phyloP scores from a whole-genome alignment of 2,888 invertebrate species.

The Melinopterus prodromus region DNA sequence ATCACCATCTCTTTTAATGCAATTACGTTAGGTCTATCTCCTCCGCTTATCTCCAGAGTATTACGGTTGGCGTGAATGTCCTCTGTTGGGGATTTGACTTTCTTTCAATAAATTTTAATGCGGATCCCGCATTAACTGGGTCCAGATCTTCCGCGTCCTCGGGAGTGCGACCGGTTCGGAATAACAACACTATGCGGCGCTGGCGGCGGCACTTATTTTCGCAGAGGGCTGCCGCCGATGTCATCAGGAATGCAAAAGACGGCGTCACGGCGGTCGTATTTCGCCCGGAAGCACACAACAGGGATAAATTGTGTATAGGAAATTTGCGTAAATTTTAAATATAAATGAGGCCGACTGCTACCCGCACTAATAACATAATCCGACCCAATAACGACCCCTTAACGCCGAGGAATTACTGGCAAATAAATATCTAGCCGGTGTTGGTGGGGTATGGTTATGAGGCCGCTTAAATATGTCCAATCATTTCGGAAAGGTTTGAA shows the following conservation, averaged over 20 bases:
- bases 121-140: not conserved
- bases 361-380: conserved; percentile 55
- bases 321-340: conserved; percentile 53
- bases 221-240: not conserved
- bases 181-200: not conserved
- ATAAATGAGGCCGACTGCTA: conserved; percentile 53
- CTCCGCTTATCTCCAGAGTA: not conserved
- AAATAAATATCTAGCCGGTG: conserved; percentile 17
- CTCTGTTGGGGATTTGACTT: not conserved
- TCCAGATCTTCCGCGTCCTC: not conserved
- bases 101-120: conserved; percentile 4
- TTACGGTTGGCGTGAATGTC: not conserved
- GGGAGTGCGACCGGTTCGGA: not conserved
- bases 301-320: conserved; percentile 37
- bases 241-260: conserved; percentile 36
- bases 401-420: conserved; percentile 56
- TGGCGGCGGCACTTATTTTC: not conserved
- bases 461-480: not conserved
- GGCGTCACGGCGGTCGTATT: conserved; percentile 32
- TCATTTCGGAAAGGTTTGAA: conserved; percentile 4
- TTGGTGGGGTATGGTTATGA: not conserved
- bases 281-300: conserved; percentile 30
- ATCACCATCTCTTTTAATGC: not conserved
- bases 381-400: conserved; percentile 53
- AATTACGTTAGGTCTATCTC: not conserved